Evolutionary conservation across 2,888 invertebrate species (phyloP), one percentile per base, ranked within the genome.

Genomic region (Therioaphis trifolii): DNA sequence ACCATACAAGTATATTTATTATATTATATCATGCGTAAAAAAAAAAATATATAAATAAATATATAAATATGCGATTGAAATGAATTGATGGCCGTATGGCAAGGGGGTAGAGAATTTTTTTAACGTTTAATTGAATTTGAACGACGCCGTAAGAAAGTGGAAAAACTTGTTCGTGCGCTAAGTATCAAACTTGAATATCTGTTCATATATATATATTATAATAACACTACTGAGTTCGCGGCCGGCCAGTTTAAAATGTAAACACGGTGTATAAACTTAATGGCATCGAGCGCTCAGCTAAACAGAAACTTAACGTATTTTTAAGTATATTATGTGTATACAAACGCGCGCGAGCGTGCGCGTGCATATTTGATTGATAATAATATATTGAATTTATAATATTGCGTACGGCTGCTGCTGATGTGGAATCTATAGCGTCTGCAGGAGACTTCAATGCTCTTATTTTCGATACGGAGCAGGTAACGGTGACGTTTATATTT

Each of bases 171-270:
- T 61, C 27, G 27, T 40, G 12, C 24, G 55, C 12, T 43, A 75
- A 75, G 61, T 75, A 75, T 75, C 75, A n/a, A 75, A 75, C 75
- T 75, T 61, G 43, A 75, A 18, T 12, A 61, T 58, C 75, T 58
- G 35, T 7, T 7, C 7, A 35, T 35, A 35, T 35, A 35, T 35
- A 15, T 52, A 52, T 43, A 58, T 40, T 40, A 24, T 75, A 74
- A 55, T 74, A 58, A 40, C 40, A 21, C 55, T 43, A 24, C 74
- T 4, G 40, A 18, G 40, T 55, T 1, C 18, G 29, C 29, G 18
- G 68, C 43, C 21, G 68, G 12, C 43, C 68, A 15, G 68, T 43
- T 68, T 3, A 68, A 35, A 72, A 72, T 72, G 72, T 72, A 72
- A 72, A 72, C 72, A 72, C 52, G 52, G 52, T 72, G 52, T 52